Conservation (phyloP, 2,888 invertebrate genomes). For the Cephus runcator region DNA sequence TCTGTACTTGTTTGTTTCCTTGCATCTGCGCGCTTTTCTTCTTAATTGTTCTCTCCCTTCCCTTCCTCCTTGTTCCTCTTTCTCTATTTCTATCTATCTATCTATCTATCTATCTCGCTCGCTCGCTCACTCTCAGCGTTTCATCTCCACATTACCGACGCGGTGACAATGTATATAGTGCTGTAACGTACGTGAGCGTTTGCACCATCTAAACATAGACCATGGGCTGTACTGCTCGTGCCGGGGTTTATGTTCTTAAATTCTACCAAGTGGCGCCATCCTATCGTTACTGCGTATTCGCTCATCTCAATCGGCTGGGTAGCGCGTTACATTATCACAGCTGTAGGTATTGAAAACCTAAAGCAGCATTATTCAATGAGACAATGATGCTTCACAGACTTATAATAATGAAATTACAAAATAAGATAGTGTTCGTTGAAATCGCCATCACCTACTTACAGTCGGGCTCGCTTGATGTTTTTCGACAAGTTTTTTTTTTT, state of each 20-base stretch:
- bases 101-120: too few relatives aligned
- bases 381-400: too few relatives aligned
- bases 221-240: conserved; percentile 5
- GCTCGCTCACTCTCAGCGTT: not conserved
- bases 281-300: conserved; percentile 14
- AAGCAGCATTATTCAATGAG: too few relatives aligned
- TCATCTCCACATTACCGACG: not conserved
- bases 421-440: too few relatives aligned
- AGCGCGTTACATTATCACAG: conserved; percentile 16
- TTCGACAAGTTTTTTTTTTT: too few relatives aligned
- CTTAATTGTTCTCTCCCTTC: not conserved
- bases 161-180: too few relatives aligned
- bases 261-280: conserved; percentile 17
- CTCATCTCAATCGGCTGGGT: conserved; percentile 19
- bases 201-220: not conserved
- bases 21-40: conserved; percentile 19
- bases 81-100: not conserved
- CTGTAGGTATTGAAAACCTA: too few relatives aligned
- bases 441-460: too few relatives aligned
- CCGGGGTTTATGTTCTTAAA: conserved; percentile 44
- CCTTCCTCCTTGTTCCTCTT: not conserved
- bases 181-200: too few relatives aligned
- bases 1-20: conserved; percentile 29
- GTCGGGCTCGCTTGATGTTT: too few relatives aligned
- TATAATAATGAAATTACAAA: too few relatives aligned